A percentile compares a stretch with the other conserved stretches of the same genome.
Evolutionary conservation across 2,797 vertebrate species (phyloP).

Genomic region (Melanotaenia trifasciata): DNA sequence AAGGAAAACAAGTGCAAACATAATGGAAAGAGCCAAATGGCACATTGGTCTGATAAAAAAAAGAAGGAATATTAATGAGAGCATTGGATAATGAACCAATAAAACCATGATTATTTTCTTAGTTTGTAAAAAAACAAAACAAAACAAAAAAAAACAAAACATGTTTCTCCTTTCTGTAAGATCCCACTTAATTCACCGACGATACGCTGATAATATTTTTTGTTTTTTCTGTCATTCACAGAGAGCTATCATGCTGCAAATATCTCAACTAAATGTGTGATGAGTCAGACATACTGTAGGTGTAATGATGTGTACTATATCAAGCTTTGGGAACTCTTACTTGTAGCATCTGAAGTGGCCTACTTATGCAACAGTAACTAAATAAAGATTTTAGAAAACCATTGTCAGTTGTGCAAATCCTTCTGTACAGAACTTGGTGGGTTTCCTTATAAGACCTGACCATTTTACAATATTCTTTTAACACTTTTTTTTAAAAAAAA

Average conservation of each 20-base stretch:
- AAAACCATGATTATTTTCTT: slow-evolving; percentile 9
- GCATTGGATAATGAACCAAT: neutral
- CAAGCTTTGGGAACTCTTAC: neutral
- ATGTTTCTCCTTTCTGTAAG: slow-evolving; percentile 9
- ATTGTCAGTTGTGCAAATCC: neutral
- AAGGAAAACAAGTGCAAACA: slow-evolving; percentile 29
- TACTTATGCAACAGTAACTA: neutral
- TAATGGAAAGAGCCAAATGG: slow-evolving; percentile 12
- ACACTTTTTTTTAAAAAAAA: neutral
- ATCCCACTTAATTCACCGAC: slow-evolving; percentile 3
- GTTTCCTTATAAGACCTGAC: neutral
- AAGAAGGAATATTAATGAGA: neutral
- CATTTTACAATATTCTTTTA: neutral
- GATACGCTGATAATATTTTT: slow-evolving; percentile 12
- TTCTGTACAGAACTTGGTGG: neutral
- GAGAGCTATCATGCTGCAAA: neutral
- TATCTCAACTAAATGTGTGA: neutral
- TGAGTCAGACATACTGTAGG: neutral
- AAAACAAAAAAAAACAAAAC: neutral
- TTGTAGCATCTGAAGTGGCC: neutral
- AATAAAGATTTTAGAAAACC: neutral
- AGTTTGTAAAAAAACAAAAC: neutral
- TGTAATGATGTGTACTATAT: too few relatives aligned
- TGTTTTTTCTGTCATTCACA: neutral
- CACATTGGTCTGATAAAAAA: slow-evolving; percentile 18